Percentiles rank a stretch among this genome's conserved stretches.
These are phyloP conservation scores for Cynopterus brachyotis DNA, from an alignment of 2,113 vertebrate species.

Conservation along the genomic window DNA sequence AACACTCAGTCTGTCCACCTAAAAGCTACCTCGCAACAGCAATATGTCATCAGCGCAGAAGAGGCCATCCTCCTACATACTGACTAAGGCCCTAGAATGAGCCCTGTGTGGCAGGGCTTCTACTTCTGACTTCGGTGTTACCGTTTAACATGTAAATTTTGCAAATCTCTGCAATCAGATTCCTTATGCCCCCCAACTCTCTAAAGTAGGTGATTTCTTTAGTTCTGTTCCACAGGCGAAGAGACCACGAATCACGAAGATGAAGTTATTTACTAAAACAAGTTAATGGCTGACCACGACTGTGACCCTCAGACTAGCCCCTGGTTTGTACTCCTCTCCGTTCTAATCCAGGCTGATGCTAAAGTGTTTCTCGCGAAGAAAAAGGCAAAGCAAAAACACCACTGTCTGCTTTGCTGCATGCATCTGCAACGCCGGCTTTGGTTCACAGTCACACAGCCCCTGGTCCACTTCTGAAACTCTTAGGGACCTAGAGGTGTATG, in stretches of 20 bases:
- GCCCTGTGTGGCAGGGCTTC: not conserved
- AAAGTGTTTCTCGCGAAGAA: slow-evolving; percentile 24
- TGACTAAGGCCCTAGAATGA: not conserved
- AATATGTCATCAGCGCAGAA: not conserved
- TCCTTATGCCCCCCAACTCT: slow-evolving; percentile 2
- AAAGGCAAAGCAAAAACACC: not conserved
- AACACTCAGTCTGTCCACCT: not conserved
- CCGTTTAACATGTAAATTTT: not conserved
- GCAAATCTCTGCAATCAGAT: not conserved
- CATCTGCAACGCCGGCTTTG: not conserved
- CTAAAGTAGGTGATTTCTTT: not conserved
- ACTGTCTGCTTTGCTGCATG: not conserved
- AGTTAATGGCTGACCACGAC: not conserved
- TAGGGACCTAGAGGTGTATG: not conserved
- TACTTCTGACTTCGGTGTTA: not conserved
- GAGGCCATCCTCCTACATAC: not conserved
- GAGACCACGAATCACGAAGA: not conserved
- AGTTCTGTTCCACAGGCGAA: not conserved
- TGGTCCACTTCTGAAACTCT: slow-evolving; percentile 20
- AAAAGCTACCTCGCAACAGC: not conserved
- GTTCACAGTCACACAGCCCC: not conserved
- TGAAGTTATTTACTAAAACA: slow-evolving; percentile 30
- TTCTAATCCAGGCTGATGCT: not conserved
- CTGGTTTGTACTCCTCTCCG: not conserved
- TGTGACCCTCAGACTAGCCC: not conserved